Base-by-base conservation (phyloP, 2,797 vertebrate genomes). In the Trematomus bernacchii region DNA sequence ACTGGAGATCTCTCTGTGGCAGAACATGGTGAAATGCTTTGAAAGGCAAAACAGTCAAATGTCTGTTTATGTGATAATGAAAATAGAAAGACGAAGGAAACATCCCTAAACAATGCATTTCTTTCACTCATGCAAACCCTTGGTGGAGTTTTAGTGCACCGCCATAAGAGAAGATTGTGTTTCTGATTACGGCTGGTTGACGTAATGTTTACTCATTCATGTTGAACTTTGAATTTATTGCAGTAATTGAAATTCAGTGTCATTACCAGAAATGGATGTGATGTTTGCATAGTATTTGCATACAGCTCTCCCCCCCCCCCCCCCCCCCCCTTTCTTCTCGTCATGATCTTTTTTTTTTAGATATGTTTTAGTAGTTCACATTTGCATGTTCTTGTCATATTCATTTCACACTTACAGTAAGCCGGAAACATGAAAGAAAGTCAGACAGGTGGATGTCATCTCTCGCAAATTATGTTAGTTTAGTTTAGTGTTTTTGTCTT, bases 171-270 rank as follows among this genome's bases (percentile, higher is more conserved):
- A 18, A 13, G 57, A 19, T 9, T 27, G 5, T 30, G 9, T 44
- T 33, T 2, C 15, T 51, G 0, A 57, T 3, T 2, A 33, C 4
- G 9, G 27, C 52, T 12, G 42, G 42, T 69, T 67, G 33, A 0
- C 46, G 21, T 11, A 15, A 73, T 1, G 0, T 9, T 37, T 37
- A 23, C 60, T 40, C 11, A 18, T 10, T 10, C 0, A 42, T 2
- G 13, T 0, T 71, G 55, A 73, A 74, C 80, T 77, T 85, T 83
- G 66, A 2, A 59, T 69, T 54, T 77, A 81, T 70, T 66, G 1
- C 37, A 16, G 6, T 27, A 4, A 13, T 0, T 12, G 2, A 16
- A 52, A 51, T 44, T 10, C 37, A 23, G 9, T 37, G 1, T 51
- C 21, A 58, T 67, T 76, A 13, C 37, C 43, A 42, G 51, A 33